Evolutionary conservation across 1,140 invertebrate species (phyloP).

Genomic region (Bactericera cockerelli): DNA sequence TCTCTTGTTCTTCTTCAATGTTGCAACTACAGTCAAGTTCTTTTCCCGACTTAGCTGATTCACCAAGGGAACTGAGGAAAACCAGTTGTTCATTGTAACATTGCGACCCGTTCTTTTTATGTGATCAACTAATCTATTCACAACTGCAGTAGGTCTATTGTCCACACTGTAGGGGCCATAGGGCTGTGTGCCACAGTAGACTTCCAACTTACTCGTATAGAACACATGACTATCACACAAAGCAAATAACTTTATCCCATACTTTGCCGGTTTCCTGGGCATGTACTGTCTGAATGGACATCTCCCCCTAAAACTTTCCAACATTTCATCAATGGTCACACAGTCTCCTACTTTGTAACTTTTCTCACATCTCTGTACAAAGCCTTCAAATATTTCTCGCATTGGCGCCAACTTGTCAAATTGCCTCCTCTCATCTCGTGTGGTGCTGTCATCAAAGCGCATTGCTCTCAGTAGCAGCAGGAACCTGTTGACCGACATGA

Average conservation of each 20-base stretch:
- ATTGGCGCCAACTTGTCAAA: neutral
- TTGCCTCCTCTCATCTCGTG: slow-evolving; percentile 5
- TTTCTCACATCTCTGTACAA: slow-evolving; percentile 27
- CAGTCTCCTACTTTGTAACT: slow-evolving; percentile 22
- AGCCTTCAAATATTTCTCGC: slow-evolving; percentile 12
- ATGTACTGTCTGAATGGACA: no score
- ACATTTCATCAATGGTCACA: slow-evolving; percentile 30
- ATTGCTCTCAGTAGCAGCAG: neutral
- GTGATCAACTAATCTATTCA: slow-evolving; percentile 18
- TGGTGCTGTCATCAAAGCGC: slow-evolving; percentile 12
- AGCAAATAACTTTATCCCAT: slow-evolving; percentile 22
- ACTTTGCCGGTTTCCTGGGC: slow-evolving; percentile 32
- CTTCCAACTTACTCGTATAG: slow-evolving; percentile 27
- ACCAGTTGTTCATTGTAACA: no score
- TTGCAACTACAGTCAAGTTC: slow-evolving; percentile 30
- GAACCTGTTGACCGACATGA: slow-evolving; percentile 10
- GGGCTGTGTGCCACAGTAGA: slow-evolving; percentile 27
- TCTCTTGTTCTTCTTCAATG: slow-evolving; percentile 31
- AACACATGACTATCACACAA: slow-evolving; percentile 20
- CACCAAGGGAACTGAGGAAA: no score
- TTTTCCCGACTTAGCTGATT: slow-evolving; percentile 18
- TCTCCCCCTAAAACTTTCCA: slow-evolving; percentile 28
- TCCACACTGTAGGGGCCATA: slow-evolving; percentile 24
- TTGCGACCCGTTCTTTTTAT: slow-evolving; percentile 22
- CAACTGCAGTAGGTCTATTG: slow-evolving; percentile 23